These are phyloP conservation scores for Eumerus sabulonum DNA, from an alignment of 2,888 invertebrate genomes.

Conservation along the genomic window DNA sequence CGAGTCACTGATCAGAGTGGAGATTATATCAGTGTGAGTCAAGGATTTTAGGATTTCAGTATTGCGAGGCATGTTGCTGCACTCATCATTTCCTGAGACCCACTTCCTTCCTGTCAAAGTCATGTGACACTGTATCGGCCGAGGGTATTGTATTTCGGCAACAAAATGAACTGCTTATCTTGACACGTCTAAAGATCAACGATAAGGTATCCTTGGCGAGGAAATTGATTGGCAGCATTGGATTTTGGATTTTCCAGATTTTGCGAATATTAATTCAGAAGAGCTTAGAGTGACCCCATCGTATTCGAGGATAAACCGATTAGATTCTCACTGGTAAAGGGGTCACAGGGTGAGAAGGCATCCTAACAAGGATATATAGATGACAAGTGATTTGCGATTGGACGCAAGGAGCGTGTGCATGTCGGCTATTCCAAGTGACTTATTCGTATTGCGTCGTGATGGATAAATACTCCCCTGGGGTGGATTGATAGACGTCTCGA, in stretches of 20 bases:
- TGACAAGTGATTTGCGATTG: conserved; percentile 58
- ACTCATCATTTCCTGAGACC: conserved; percentile 60
- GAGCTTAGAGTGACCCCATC: conserved; percentile 23
- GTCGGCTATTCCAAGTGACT: conserved; percentile 39
- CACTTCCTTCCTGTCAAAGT: conserved; percentile 66
- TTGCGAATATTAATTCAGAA: conserved; percentile 65
- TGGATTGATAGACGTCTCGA: conserved; percentile 47
- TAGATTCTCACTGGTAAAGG: conserved; percentile 58
- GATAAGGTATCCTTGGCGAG: conserved; percentile 54
- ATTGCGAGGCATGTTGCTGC: conserved; percentile 37
- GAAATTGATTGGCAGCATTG: conserved; percentile 61
- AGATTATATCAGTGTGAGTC: conserved; percentile 51
- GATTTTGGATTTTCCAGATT: conserved; percentile 67
- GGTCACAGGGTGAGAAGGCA: conserved; percentile 58
- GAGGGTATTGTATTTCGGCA: conserved; percentile 22
- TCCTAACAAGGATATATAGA: conserved; percentile 53
- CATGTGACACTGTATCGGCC: conserved; percentile 59
- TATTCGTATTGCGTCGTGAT: conserved; percentile 48
- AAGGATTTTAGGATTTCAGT: conserved; percentile 47
- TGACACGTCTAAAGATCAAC: conserved; percentile 34
- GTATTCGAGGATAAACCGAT: conserved; percentile 50
- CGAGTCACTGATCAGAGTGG: conserved; percentile 29
- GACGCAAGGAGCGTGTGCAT: conserved; percentile 9
- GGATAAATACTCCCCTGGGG: conserved; percentile 60
- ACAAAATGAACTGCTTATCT: conserved; percentile 57